Percentiles rank a stretch among this genome's conserved stretches.
phyloP scores from a whole-genome alignment of 2,888 invertebrate species.

The Pterostichus niger region DNA sequence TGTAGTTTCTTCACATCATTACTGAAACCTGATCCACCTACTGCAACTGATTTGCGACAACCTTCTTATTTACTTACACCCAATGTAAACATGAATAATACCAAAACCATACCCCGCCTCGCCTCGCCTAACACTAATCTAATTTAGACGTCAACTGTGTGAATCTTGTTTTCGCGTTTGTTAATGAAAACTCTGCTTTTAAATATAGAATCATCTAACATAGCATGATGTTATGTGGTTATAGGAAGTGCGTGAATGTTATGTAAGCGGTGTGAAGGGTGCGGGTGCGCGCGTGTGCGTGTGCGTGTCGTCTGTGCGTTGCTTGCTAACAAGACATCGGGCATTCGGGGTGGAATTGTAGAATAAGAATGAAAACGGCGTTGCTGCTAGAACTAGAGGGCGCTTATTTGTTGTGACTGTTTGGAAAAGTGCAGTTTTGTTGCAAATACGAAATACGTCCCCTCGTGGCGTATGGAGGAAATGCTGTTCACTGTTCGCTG shows the following conservation, averaged over 20 bases:
- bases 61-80: not conserved
- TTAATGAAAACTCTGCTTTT: not conserved
- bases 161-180: too few relatives aligned
- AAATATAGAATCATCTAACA: not conserved
- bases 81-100: too few relatives aligned
- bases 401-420: not conserved
- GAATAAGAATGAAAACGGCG: not conserved
- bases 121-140: not conserved
- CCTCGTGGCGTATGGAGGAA: conserved; percentile 15
- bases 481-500: conserved; percentile 15
- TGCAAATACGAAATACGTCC: not conserved
- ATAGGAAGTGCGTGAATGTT: conserved; percentile 8
- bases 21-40: conserved; percentile 34
- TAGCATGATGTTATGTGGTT: too few relatives aligned
- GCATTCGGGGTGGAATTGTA: too few relatives aligned
- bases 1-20: conserved; percentile 6
- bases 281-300: not conserved
- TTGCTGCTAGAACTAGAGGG: not conserved
- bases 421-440: conserved; percentile 1
- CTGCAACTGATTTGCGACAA: not conserved
- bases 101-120: not conserved
- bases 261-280: conserved; percentile 29
- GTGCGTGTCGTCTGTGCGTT: not conserved
- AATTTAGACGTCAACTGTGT: not conserved
- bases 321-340: too few relatives aligned